Evolutionary conservation across 1,140 invertebrate species (phyloP).

Genomic region (Pachypeltis micranthus): DNA sequence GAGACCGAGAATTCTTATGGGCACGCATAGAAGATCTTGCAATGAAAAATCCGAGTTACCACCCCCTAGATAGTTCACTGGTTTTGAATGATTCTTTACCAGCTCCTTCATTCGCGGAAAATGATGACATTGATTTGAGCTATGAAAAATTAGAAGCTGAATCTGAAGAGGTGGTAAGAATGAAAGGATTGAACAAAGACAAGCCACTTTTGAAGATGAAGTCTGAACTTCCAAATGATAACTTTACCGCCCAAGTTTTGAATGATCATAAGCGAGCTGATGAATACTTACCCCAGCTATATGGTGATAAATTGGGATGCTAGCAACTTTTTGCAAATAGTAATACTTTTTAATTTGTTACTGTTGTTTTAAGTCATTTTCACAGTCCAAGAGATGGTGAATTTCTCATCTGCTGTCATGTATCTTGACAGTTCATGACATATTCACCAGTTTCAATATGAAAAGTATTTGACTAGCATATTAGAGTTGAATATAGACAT

Average conservation of each 20-base stretch:
- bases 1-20: constrained; percentile 73
- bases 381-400: not conserved
- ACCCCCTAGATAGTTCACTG: constrained; percentile 23
- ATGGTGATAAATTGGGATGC: constrained; percentile 59
- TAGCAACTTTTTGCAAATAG: constrained; percentile 36
- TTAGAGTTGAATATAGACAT: not conserved
- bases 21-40: constrained; percentile 62
- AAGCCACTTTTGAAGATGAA: constrained; percentile 84
- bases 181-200: constrained; percentile 51
- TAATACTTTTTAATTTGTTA: not conserved
- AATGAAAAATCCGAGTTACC: constrained; percentile 46
- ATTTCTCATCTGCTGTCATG: not conserved
- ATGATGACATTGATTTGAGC: constrained; percentile 49
- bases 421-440: not conserved
- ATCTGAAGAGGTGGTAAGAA: constrained; percentile 52
- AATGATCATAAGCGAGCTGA: constrained; percentile 85
- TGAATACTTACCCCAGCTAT: constrained; percentile 71
- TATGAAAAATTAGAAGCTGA: constrained; percentile 70
- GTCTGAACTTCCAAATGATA: constrained; percentile 86
- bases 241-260: constrained; percentile 75
- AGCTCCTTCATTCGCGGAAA: constrained; percentile 33
- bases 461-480: not conserved
- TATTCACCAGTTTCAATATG: not conserved
- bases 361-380: not conserved
- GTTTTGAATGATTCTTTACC: constrained; percentile 7